These are phyloP conservation scores for Corvus cornix DNA, from an alignment of 2,113 vertebrate genomes.

Conservation along the genomic window DNA sequence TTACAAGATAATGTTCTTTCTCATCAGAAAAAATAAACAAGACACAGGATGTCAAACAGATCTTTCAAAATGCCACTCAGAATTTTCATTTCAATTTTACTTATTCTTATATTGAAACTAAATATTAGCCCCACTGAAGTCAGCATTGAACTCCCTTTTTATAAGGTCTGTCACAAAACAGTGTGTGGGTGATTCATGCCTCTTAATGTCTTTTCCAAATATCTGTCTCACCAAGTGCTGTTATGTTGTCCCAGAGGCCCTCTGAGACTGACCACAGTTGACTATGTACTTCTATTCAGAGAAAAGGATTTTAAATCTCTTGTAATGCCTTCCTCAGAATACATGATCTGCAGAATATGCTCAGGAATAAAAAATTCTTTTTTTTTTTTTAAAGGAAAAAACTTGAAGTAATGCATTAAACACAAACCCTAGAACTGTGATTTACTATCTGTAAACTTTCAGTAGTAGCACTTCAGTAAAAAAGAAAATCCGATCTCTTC, in stretches of 20 bases:
- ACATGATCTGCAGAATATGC: background rate
- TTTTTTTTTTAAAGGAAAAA: background rate
- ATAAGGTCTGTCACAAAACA: background rate
- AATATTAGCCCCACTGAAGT: background rate
- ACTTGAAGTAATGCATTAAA: background rate
- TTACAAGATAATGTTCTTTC: conserved; percentile 31
- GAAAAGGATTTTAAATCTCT: background rate
- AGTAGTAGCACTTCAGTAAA: background rate
- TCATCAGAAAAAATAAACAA: conserved; percentile 58
- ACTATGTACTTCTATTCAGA: background rate
- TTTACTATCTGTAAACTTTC: background rate
- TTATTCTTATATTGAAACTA: conserved; percentile 28
- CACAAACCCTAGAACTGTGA: background rate
- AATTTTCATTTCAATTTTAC: conserved; percentile 47
- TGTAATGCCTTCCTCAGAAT: background rate
- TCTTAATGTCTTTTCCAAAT: background rate
- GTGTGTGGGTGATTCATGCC: background rate
- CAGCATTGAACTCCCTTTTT: background rate
- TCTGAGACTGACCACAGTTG: background rate
- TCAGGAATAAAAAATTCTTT: background rate
- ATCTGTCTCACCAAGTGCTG: background rate
- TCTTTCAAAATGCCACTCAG: conserved; percentile 46
- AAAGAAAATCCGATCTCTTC: background rate
- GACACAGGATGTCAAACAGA: conserved; percentile 44
- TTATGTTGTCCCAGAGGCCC: background rate